Evolutionary conservation across 2,797 vertebrate genomes (phyloP), one percentile per base, ranked within the genome.

Genomic region (Phoxinus dragarum): DNA sequence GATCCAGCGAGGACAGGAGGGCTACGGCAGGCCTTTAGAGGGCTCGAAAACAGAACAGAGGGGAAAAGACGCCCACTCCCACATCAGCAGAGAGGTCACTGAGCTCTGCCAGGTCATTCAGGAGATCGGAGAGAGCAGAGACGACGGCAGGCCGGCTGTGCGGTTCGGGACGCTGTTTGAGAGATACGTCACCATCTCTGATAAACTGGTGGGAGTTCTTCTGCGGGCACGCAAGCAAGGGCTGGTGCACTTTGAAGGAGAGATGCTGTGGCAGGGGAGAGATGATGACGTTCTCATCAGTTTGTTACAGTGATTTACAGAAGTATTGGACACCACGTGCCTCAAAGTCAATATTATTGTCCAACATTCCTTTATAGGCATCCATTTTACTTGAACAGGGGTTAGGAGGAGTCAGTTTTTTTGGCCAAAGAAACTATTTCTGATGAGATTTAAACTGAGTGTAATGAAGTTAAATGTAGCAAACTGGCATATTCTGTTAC

Each of bases 221-320:
- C 91, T 98, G 42, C 93, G 96, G 74, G 97, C 97, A 10, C 96
- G 97, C 77, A 97, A 96, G 86, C 97, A 97, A 1, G 93, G 95
- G 19, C 94, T 97, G 88, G 93, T 98, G 79, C 91, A 93, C 72
- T 98, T 98, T 90, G 94, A 98, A 81, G 97, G 97, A 59, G 97
- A 98, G 93, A 98, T 98, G 97, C 93, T 98, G 84, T 98, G 97
- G 97, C 97, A 98, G 93, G 96, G 97, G 88, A 95, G 95, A 92
- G 96, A 98, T 90, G 94, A 98, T 88, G 89, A 91, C 1, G 93
- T 96, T 31, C 40, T 96, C 81, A 97, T 98, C 87, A 96, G 94
- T 84, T 92, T 98, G 88, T 82, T 96, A 72, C 87, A 94, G 8
- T 95, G 90, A 95, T 11, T 56, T 74, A 73, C 47, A 69, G 17